These are phyloP conservation scores for Burhinus bistriatus DNA, from an alignment of 2,113 vertebrate genomes.

Conservation along the genomic window DNA sequence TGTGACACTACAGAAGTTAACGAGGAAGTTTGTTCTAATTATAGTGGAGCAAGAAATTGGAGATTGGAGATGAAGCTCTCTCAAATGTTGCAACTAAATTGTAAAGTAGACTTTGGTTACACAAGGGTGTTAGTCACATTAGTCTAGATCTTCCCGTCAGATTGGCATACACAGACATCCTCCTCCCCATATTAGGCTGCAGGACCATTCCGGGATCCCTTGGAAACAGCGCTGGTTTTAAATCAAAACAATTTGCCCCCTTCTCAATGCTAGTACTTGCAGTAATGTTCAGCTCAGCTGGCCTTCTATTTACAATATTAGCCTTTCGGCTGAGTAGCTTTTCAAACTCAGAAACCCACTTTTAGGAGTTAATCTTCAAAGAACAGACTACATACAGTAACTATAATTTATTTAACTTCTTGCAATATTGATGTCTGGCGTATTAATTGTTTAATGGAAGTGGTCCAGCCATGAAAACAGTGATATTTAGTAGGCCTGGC, in stretches of 20 bases:
- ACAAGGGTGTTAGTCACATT: neutral
- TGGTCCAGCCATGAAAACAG: neutral
- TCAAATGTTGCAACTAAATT: neutral
- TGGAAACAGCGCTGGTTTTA: neutral
- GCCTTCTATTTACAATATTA: neutral
- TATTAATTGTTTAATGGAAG: neutral
- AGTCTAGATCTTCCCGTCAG: neutral
- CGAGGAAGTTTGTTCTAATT: neutral
- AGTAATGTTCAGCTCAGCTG: neutral
- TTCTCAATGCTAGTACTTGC: neutral
- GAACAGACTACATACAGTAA: neutral
- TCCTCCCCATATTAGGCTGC: neutral
- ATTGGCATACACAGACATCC: neutral
- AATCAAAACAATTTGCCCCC: neutral
- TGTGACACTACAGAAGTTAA: slow-evolving; percentile 22
- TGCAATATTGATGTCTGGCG: neutral
- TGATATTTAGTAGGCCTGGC: neutral
- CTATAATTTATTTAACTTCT: neutral
- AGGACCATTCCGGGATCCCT: neutral
- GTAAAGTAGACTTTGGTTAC: neutral
- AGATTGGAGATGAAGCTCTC: neutral
- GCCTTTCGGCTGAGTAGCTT: neutral
- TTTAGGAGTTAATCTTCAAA: neutral
- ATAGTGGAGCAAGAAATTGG: neutral
- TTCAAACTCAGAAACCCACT: neutral